Evolutionary conservation across 2,797 vertebrate genomes (phyloP), one percentile per base, ranked within the genome.

Genomic region (Antennarius maculatus): DNA sequence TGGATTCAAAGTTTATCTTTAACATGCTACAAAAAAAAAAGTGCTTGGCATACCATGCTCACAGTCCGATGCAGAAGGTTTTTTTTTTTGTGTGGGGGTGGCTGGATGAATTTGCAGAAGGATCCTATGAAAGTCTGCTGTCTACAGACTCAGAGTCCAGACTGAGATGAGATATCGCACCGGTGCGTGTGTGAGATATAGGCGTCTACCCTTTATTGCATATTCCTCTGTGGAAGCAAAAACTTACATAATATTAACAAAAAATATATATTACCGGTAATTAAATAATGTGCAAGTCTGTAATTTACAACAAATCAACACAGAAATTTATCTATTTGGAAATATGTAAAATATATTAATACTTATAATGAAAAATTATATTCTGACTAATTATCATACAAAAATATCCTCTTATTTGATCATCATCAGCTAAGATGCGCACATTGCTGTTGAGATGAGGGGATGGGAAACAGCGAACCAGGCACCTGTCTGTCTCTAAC

Each of bases 61-160:
- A 11, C 54, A 71, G 58, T 60, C 55, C 17, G 54, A 64, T 56
- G 48, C 69, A 67, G 60, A 61, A 61, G 46, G 70, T 15, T 48
- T 78, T 73, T 62, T 73, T 77, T 39, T 64, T 54, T 43, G 49
- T 53, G n/a, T 48, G 31, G 15, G 46, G 9, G 46, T n/a, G 46
- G 54, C 80, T 69, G 79, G 61, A 81, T 86, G 77, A 84, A 86
- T 91, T 89, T 90, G 77, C 79, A 81, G 56, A 92, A 55, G 86
- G 88, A 92, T 88, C 89, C 77, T 59, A 46, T 13, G 18, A 78
- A 77, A 85, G 69, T 85, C 83, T 83, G 80, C 61, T 59, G 78
- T 79, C 74, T 74, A 70, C 81, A 86, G 83, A 86, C 84, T 59
- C n/a, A 66, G 39, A 41, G 3, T 34, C 31, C 1, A 34, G 62